A percentile compares a stretch with the other conserved stretches of the same genome.
Conservation (phyloP, 2,797 vertebrate genomes). For the Platyrinchus mystaceus region DNA sequence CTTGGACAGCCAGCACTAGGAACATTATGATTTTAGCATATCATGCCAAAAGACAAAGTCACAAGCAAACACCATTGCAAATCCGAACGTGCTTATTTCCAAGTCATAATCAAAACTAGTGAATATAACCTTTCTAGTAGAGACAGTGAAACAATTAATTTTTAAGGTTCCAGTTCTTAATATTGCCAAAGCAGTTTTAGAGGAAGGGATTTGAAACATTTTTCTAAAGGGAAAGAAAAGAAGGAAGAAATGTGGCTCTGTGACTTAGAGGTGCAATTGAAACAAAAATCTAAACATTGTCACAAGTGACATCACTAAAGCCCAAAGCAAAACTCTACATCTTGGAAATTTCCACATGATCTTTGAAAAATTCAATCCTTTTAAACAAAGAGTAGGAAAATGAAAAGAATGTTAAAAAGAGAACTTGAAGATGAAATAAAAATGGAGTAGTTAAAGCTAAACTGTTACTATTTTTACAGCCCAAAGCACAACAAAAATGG, state of each 20-base stretch:
- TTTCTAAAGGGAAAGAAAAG: not conserved
- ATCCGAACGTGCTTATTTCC: not conserved
- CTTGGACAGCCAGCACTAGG: not conserved
- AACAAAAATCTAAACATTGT: slow-evolving; percentile 38
- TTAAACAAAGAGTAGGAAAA: not conserved
- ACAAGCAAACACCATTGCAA: not conserved
- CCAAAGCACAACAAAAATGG: not conserved
- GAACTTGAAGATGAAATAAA: not conserved
- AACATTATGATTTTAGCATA: not conserved
- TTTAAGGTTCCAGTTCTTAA: not conserved
- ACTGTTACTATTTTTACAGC: not conserved
- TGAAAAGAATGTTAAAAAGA: not conserved
- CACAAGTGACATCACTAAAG: slow-evolving; percentile 12
- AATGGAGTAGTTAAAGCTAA: not conserved
- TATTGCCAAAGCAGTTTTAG: not conserved
- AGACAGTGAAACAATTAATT: not conserved
- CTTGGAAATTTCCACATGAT: slow-evolving; percentile 7
- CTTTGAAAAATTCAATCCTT: not conserved
- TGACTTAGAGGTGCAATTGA: slow-evolving; percentile 39
- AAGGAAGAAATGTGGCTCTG: not conserved
- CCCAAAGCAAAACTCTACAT: not conserved
- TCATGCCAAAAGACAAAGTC: slow-evolving; percentile 6
- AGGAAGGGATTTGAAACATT: not conserved
- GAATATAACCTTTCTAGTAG: not conserved
- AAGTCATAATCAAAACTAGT: not conserved